Base-by-base conservation (phyloP, 2,113 vertebrate genomes). In the Pelodiscus sinensis region DNA sequence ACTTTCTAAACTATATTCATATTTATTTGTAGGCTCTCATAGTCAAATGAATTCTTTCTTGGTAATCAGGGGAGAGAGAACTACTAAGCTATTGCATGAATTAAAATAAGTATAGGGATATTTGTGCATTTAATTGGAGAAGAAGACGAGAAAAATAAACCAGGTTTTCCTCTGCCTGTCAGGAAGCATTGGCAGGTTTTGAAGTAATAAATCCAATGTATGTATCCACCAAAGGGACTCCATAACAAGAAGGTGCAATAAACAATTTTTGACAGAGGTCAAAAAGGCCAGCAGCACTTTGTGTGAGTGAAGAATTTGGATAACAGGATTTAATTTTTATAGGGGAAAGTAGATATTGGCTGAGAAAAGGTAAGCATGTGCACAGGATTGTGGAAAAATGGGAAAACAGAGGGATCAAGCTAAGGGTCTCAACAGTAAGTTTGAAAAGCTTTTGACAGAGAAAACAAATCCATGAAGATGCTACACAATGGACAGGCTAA, bases 191-290 rank as follows among this genome's bases (percentile, higher is more conserved):
- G 35, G 1, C 24, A 94, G 83, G 85, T 60, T 94, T 95, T 93
- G 5, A 90, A 91, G 91, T 93, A 95, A 95, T 96, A 97, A 97
- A 95, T 95, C 80, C 84, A 94, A 91, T 65, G 82, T 93, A 95
- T 57, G n/a, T 81, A 86, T 93, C 81, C 75, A 93, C 91, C 82
- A 90, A 93, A 56, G 94, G 89, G 90, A 96, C 89, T 95, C 21
- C 82, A 56, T 94, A 92, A 93, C 94, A 96, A 95, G 90, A 77
- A 81, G 35, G 91, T 95, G 81, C 90, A 96, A 97, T 96, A 97
- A 97, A 97, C 96, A 97, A 31, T 94, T 96, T 95, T 90, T 97
- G 97, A 97, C 97, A 97, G 96, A 93, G 94, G 96, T 97, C 92
- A 92, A n/a, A 91, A 92, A 93, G 95, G 96, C 97, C 94, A 78